Conservation (phyloP, 2,113 vertebrate genomes). For the Synodontis membranacea region DNA sequence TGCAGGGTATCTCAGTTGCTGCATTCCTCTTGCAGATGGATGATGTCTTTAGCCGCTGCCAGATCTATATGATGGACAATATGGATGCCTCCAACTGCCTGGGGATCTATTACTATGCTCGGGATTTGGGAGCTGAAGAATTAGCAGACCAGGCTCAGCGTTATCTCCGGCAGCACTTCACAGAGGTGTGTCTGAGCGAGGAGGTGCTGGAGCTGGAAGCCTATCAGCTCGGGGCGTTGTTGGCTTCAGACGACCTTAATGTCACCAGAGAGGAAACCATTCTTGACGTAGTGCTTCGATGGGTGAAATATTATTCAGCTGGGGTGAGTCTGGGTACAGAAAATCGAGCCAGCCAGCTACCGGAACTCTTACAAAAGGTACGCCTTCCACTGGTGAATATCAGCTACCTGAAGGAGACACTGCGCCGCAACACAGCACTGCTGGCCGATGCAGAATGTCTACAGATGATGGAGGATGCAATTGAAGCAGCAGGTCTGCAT, state of each 20-base stretch:
- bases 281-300: constrained; percentile 87
- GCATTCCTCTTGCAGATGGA: constrained; percentile 95
- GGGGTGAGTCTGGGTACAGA: constrained; percentile 56
- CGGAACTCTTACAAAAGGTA: constrained; percentile 86
- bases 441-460: constrained; percentile 80
- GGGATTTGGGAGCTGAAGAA: constrained; percentile 89
- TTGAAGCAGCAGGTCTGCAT: constrained; percentile 66
- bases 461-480: constrained; percentile 68
- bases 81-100: constrained; percentile 96
- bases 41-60: constrained; percentile 81
- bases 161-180: constrained; percentile 87
- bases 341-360: constrained; percentile 73
- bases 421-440: constrained; percentile 82
- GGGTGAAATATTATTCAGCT: constrained; percentile 77
- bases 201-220: constrained; percentile 89
- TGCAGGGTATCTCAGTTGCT: constrained; percentile 85
- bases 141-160: constrained; percentile 81
- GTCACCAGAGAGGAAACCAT: constrained; percentile 89
- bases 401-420: constrained; percentile 81
- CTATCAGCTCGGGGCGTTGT: constrained; percentile 82
- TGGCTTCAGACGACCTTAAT: constrained; percentile 92
- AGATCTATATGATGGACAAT: constrained; percentile 87
- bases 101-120: constrained; percentile 90
- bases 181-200: constrained; percentile 87
- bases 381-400: constrained; percentile 82